Conservation (phyloP, 2,888 invertebrate genomes). For the Phrixothrix hirtus region DNA sequence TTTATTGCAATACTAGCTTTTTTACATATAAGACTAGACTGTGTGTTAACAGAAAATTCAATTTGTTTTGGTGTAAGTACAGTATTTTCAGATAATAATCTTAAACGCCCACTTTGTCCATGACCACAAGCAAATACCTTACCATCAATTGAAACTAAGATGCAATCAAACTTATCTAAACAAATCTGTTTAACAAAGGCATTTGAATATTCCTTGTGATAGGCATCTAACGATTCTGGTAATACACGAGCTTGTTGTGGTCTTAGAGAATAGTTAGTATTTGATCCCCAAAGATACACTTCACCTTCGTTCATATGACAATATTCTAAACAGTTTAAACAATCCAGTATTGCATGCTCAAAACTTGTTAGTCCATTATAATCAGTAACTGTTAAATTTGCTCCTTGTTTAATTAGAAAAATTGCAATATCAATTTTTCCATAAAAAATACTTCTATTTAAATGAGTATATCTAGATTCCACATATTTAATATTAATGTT, state of each 20-base stretch:
- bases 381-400: conserved; percentile 63
- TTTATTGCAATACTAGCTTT: conserved; percentile 66
- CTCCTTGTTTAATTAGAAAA: conserved; percentile 67
- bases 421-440: conserved; percentile 78
- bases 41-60: conserved; percentile 41
- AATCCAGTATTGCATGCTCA: conserved; percentile 69
- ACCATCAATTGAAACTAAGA: conserved; percentile 64
- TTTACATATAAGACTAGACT: conserved; percentile 54
- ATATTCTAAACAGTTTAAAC: conserved; percentile 54
- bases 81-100: conserved; percentile 66
- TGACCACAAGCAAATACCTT: conserved; percentile 79
- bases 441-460: conserved; percentile 81
- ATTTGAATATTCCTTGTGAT: conserved; percentile 60
- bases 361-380: conserved; percentile 70
- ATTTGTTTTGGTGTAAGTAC: conserved; percentile 61
- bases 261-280: conserved; percentile 83
- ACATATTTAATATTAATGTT: conserved; percentile 68
- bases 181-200: conserved; percentile 62
- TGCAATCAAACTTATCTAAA: conserved; percentile 75
- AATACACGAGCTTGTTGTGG: conserved; percentile 65
- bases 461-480: conserved; percentile 78
- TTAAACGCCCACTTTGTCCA: conserved; percentile 76
- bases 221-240: conserved; percentile 71
- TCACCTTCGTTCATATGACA: conserved; percentile 52
- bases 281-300: conserved; percentile 83